These are phyloP conservation scores for Ostrea edulis DNA, from an alignment of 1,140 invertebrate genomes.

Conservation along the genomic window DNA sequence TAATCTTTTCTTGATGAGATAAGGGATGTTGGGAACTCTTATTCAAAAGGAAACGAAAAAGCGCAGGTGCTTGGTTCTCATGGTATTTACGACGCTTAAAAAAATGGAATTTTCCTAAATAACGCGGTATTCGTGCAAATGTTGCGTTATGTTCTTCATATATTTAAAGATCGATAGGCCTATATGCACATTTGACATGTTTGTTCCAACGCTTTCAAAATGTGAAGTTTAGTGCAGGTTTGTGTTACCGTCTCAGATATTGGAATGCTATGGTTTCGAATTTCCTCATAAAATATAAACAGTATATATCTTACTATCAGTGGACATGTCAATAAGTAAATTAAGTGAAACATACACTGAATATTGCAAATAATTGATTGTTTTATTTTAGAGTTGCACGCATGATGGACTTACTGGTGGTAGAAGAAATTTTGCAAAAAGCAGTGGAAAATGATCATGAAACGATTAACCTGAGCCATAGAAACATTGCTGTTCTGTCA, in stretches of 20 bases:
- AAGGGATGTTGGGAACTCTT: constrained; percentile 21
- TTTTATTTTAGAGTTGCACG: background rate
- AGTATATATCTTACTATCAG: background rate
- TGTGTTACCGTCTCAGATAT: background rate
- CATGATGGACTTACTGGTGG: constrained; percentile 65
- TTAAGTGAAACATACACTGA: no score
- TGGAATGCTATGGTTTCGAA: background rate
- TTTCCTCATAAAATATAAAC: background rate
- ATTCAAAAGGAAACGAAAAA: background rate
- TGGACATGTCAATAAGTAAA: background rate
- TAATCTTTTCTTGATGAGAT: background rate
- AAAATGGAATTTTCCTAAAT: background rate
- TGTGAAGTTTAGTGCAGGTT: constrained; percentile 3
- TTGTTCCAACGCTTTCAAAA: no score
- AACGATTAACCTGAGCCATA: constrained; percentile 71
- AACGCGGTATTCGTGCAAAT: no score
- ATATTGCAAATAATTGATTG: no score
- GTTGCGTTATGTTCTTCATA: no score
- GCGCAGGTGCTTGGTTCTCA: background rate
- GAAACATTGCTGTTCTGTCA: constrained; percentile 68
- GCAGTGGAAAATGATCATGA: constrained; percentile 56
- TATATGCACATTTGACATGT: no score
- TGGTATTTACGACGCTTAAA: constrained; percentile 21
- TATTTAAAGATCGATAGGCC: no score
- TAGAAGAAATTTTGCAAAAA: constrained; percentile 67